Evolutionary conservation across 2,888 invertebrate genomes (phyloP), one percentile per base, ranked within the genome.

Genomic region (Ganaspis brasiliensis): DNA sequence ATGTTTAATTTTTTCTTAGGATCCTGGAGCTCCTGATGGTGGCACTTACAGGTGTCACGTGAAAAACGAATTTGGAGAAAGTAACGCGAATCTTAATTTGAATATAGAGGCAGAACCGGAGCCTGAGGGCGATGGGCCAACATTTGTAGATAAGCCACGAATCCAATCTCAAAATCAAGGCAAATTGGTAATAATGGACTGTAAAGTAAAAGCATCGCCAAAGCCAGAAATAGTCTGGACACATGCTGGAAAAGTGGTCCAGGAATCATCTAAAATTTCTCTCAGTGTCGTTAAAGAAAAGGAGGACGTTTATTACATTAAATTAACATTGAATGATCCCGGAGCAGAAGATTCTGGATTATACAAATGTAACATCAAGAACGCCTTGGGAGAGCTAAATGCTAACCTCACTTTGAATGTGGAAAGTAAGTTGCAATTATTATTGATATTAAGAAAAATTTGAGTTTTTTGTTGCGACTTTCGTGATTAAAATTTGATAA

Each of bases 301-400:
- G 76, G 95, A 95, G 72, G 97, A 97, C 88, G 94, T 97, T 84
- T 98, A 97, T 92, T 96, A 96, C 87, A 96, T 98, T 78, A 95
- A 96, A 91, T 92, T 98, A 84, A 97, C 97, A 92, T 93, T 98
- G 55, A 94, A 95, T 88, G 98, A 98, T 92, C 98, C 98, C 82
- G 97, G 97, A 89, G 94, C 97, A 82, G 97, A 97, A 89, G 99
- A 99, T 93, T 98, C 98, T 87, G 99, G 99, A 84, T 94, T 98
- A 81, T 99, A 99, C 93, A 98, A 99, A 92, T 99, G 99, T 92
- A 98, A 98, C 89, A 98, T 98, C 88, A 98, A 98, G 92, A 99
- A 99, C 92, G 95, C 95, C 88, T 95, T 97, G 90, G 99, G 99
- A 86, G 99, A 99, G 94, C 95, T 98, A 83, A 98, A 98, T 91